These are phyloP conservation scores for Anastatus disparis DNA, from an alignment of 1,140 invertebrate genomes.

Conservation along the genomic window DNA sequence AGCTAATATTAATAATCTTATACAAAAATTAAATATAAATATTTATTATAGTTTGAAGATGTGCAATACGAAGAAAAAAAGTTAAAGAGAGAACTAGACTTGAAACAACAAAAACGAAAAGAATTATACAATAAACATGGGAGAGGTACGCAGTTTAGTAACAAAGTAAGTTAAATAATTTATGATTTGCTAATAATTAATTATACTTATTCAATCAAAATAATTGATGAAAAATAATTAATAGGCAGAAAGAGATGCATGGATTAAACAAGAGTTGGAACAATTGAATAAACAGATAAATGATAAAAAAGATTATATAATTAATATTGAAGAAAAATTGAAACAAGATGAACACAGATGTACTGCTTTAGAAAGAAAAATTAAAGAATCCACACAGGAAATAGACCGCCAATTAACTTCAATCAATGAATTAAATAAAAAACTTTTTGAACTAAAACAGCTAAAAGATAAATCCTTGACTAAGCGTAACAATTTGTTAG, in stretches of 20 bases:
- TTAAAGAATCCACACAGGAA: constrained; percentile 87
- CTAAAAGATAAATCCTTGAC: constrained; percentile 92
- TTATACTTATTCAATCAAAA: too few species aligned
- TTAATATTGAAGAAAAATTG: constrained; percentile 86
- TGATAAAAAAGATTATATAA: constrained; percentile 88
- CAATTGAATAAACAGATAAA: constrained; percentile 87
- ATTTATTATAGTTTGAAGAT: constrained; percentile 83
- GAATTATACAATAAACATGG: constrained; percentile 99
- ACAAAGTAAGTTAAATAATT: constrained; percentile 64
- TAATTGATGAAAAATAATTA: neutral
- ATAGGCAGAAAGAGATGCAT: constrained; percentile 92
- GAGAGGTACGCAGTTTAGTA: constrained; percentile 95
- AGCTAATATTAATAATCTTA: neutral
- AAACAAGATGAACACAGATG: constrained; percentile 85
- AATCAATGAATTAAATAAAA: constrained; percentile 95
- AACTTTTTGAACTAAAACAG: constrained; percentile 95
- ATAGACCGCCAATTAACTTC: constrained; percentile 87
- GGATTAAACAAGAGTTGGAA: constrained; percentile 96
- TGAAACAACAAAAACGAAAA: constrained; percentile 97
- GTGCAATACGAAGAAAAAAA: constrained; percentile 94
- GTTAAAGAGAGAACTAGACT: constrained; percentile 82
- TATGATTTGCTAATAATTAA: too few species aligned
- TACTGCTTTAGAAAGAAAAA: constrained; percentile 83
- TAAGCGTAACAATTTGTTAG: constrained; percentile 82
- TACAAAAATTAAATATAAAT: constrained; percentile 6